Evolutionary conservation across 2,113 vertebrate species (phyloP).

Genomic region (Microtus oregoni): DNA sequence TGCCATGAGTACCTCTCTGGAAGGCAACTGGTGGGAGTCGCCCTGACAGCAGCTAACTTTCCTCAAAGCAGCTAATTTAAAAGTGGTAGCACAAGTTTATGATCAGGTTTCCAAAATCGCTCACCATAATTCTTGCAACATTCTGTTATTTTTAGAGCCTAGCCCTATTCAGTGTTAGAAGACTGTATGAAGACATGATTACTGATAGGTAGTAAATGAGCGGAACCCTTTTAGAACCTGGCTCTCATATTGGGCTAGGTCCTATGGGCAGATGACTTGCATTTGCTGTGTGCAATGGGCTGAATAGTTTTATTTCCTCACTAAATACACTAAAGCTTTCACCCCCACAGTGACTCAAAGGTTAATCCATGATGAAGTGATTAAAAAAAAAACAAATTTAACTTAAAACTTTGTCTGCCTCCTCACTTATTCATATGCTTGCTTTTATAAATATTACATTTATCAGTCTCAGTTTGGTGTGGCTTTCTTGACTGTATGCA

Average conservation of each 20-base stretch:
- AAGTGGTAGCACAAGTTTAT: neutral
- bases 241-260: neutral
- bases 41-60: neutral
- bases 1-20: neutral
- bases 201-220: neutral
- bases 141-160: neutral
- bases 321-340: neutral
- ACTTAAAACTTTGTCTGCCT: neutral
- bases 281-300: neutral
- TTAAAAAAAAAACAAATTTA: neutral
- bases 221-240: neutral
- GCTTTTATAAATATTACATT: slow-evolving; percentile 7
- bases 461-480: neutral
- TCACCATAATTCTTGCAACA: neutral
- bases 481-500: neutral
- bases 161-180: too few relatives aligned
- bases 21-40: neutral
- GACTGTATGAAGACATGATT: neutral
- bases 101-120: neutral
- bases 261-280: neutral
- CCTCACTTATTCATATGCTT: neutral
- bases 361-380: neutral
- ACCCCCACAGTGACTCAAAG: neutral
- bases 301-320: neutral
- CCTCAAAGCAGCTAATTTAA: neutral